phyloP scores from a whole-genome alignment of 1,140 invertebrate species.

The Trichogramma pretiosum region DNA sequence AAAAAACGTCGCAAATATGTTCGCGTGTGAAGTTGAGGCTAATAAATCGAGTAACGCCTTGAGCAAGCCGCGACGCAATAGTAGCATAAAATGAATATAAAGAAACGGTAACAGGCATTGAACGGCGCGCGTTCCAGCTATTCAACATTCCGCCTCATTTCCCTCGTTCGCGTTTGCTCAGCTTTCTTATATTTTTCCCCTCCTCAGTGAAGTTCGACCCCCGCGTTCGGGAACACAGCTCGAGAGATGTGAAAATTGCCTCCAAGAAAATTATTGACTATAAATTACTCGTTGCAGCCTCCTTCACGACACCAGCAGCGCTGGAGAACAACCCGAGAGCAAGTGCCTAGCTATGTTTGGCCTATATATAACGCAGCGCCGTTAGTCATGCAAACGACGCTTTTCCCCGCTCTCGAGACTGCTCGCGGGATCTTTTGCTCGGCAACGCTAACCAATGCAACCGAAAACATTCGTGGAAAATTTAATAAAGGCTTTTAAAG shows the following conservation, averaged over 20 bases:
- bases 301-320: background rate
- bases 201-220: background rate
- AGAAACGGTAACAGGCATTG: background rate
- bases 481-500: background rate
- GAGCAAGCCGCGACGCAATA: background rate
- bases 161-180: conserved; percentile 16
- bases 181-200: conserved; percentile 13
- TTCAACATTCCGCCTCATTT: conserved; percentile 37
- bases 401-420: background rate
- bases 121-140: conserved; percentile 19
- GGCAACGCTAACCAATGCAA: background rate
- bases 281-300: conserved; percentile 33
- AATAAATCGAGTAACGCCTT: background rate
- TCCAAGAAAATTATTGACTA: conserved; percentile 36
- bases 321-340: too few relatives aligned
- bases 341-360: conserved; percentile 22
- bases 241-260: conserved; percentile 37
- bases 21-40: background rate
- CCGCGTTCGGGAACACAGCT: conserved; percentile 13
- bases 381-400: conserved; percentile 37
- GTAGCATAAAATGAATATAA: conserved; percentile 9
- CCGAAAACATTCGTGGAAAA: background rate
- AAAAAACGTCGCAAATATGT: background rate
- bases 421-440: background rate
- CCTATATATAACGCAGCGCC: conserved; percentile 19